Conservation (phyloP, 1,140 invertebrate genomes). For the Bombus turneri region DNA sequence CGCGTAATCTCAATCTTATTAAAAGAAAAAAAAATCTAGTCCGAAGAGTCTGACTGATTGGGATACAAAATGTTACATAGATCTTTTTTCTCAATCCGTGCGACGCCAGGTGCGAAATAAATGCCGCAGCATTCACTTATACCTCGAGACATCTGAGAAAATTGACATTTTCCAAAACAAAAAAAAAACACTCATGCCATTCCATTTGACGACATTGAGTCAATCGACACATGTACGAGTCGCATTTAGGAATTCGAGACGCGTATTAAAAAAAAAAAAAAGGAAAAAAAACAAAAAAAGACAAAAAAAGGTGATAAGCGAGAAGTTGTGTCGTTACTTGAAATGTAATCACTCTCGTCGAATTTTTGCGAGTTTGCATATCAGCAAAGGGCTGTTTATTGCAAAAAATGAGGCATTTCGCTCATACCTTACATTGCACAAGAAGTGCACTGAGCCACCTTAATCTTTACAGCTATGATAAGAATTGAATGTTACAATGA, state of each 20-base stretch:
- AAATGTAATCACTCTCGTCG: conserved; percentile 47
- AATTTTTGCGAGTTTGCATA: conserved; percentile 52
- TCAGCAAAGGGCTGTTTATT: conserved; percentile 33
- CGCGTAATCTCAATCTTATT: conserved; percentile 64
- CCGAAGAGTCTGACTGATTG: conserved; percentile 71
- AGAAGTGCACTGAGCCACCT: conserved; percentile 34
- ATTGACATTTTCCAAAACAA: conserved; percentile 45
- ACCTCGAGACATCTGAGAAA: conserved; percentile 42
- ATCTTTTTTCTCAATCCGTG: conserved; percentile 52
- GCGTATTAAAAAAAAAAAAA: neutral
- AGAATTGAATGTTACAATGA: conserved; percentile 7
- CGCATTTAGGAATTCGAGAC: conserved; percentile 42
- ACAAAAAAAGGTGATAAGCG: neutral
- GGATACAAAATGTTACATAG: conserved; percentile 57
- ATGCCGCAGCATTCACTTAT: conserved; percentile 45
- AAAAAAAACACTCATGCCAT: conserved; percentile 63
- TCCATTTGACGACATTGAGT: conserved; percentile 63
- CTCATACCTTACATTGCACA: conserved; percentile 36
- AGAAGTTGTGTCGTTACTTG: conserved; percentile 35
- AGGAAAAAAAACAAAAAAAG: neutral
- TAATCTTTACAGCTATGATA: conserved; percentile 28
- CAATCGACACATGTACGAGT: conserved; percentile 47
- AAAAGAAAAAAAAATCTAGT: conserved; percentile 70
- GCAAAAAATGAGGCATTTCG: conserved; percentile 20
- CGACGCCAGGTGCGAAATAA: conserved; percentile 37